Percentiles rank a stretch among this genome's conserved stretches.
Evolutionary conservation across 2,888 invertebrate species (phyloP).

Genomic region (Drosophila nigricruria): DNA sequence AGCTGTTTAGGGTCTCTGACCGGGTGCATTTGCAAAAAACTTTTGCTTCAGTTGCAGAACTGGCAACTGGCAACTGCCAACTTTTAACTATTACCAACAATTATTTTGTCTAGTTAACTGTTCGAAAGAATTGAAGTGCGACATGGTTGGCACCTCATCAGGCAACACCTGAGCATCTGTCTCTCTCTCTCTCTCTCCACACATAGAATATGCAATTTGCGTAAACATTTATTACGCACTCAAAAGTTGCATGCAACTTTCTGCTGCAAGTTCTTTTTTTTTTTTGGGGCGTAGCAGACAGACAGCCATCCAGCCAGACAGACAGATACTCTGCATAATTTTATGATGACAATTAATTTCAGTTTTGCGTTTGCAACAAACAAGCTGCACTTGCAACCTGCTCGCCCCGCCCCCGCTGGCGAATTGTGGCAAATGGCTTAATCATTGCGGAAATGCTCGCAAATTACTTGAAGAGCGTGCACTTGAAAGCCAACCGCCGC

Average conservation of each 20-base stretch:
- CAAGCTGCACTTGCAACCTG: conserved; percentile 21
- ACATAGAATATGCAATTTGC: conserved; percentile 61
- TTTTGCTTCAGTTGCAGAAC: conserved; percentile 40
- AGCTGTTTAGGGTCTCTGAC: conserved; percentile 36
- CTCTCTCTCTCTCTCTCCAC: no score
- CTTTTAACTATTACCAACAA: conserved; percentile 69
- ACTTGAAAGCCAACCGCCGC: conserved; percentile 41
- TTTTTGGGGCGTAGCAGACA: conserved; percentile 5
- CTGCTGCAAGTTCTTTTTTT: conserved; percentile 22
- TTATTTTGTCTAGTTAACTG: conserved; percentile 72
- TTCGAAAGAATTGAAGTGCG: conserved; percentile 63
- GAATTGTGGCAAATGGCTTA: conserved; percentile 53
- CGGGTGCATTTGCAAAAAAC: conserved; percentile 31
- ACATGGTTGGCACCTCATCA: conserved; percentile 43
- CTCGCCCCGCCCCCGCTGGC: not conserved
- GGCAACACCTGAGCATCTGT: conserved; percentile 18
- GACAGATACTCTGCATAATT: conserved; percentile 59
- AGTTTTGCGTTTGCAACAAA: conserved; percentile 50
- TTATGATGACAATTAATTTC: conserved; percentile 73
- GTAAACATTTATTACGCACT: conserved; percentile 77
- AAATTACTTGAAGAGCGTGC: conserved; percentile 53
- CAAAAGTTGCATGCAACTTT: conserved; percentile 61
- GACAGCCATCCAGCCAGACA: conserved; percentile 8
- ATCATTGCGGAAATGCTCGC: conserved; percentile 59
- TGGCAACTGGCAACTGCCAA: conserved; percentile 30